Base-by-base conservation (phyloP, 2,888 invertebrate species). In the Lasiommata megera region DNA sequence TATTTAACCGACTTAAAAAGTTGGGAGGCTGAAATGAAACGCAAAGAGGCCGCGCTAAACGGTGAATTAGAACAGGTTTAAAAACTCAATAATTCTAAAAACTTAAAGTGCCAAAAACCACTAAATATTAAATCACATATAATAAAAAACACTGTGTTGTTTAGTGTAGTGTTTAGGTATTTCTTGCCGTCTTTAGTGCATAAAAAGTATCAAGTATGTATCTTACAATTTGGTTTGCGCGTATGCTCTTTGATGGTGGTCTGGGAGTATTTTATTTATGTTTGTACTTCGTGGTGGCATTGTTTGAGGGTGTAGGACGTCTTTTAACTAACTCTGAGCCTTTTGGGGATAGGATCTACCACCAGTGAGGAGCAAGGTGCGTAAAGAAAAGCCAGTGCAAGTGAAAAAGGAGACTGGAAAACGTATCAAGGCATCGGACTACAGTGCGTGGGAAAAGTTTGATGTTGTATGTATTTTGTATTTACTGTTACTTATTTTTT, bases 371-470 rank as follows among this genome's bases (percentile, higher is more conserved):
- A 92, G 86, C 66, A 92, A 91, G 66, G 76, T 72, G 53, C 89
- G 81, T 64, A 86, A 83, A 64, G 87, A 87, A 47, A 82, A 77
- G n/a, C 79, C 82, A 8, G 67, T 81, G 3, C 71, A 74, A 36
- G 73, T 68, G 0, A 73, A 71, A 54, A 86, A 84, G 63, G 76
- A 74, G 52, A 68, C 70, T 0, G 82, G 80, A 31, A 90, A 92
- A 65, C 85, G 92, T 66, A 94, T 94, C 36, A 81, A 88, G 56
- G 83, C 93, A 0, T 92, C 86, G 54, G 95, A 96, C 81, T 96
- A 96, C 80, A 68, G 87, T 31, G 90, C 94, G 47, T 96, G 96
- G 96, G 95, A 96, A 34, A 94, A 94, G 71, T 96, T 94, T 92
- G 95, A 96, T 92, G 95, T 92, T 73, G 95, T 95, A 82, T 86